Conservation (phyloP, 1,140 invertebrate genomes). For the Melipona quadrifasciata region DNA sequence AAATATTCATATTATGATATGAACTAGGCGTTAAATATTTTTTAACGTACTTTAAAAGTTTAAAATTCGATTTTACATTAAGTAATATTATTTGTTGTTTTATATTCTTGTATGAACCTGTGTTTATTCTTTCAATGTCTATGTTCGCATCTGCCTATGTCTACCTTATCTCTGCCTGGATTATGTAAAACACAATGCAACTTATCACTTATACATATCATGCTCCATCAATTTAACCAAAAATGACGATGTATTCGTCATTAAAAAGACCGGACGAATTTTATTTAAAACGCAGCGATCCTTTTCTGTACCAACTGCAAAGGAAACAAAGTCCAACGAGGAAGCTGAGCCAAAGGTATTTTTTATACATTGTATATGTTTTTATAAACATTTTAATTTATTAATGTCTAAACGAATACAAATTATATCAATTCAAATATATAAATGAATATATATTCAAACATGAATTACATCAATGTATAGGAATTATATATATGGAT, state of each 20-base stretch:
- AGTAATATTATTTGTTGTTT: constrained; percentile 42
- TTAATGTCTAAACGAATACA: neutral
- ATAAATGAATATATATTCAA: too few species aligned
- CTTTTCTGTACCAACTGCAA: constrained; percentile 93
- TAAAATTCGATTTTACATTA: constrained; percentile 8
- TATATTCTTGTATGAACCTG: constrained; percentile 50
- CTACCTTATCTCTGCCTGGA: constrained; percentile 53
- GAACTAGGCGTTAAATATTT: neutral
- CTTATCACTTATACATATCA: constrained; percentile 65
- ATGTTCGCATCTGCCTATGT: constrained; percentile 67
- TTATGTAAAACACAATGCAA: constrained; percentile 58
- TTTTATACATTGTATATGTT: neutral
- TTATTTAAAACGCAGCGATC: constrained; percentile 95
- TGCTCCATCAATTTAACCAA: constrained; percentile 50
- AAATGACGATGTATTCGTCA: constrained; percentile 46
- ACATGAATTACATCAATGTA: too few species aligned
- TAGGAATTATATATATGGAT: too few species aligned
- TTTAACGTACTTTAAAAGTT: neutral
- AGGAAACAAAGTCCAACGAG: constrained; percentile 83
- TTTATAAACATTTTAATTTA: neutral
- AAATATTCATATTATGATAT: neutral
- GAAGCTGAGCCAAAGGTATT: constrained; percentile 74
- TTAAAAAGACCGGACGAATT: constrained; percentile 86
- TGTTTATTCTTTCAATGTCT: constrained; percentile 62
- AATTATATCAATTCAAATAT: neutral